Base-by-base conservation (phyloP, 1,140 invertebrate species). In the Polypedilum vanderplanki region DNA sequence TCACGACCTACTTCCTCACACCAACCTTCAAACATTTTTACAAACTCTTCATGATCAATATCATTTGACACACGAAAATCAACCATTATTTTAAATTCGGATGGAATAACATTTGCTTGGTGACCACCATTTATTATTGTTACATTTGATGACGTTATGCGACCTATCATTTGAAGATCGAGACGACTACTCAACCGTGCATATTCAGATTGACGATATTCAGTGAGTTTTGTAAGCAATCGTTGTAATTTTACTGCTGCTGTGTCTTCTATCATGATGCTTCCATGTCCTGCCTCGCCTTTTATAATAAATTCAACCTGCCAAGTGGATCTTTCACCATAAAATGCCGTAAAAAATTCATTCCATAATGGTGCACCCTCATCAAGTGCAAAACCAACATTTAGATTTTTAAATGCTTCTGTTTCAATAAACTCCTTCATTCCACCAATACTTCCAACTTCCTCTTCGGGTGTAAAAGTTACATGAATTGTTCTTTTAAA, bases 81-180 rank as follows among this genome's bases (percentile, higher is more conserved):
- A 81, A 96, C 93, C 15, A 84, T 85, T 1, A 88, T 90, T 0
- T 82, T 84, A 22, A 96, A 81, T 79, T 93, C 88, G 74, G 89
- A 87, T 1, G 95, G 95, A 67, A 97, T 86, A 1, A 97, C 93
- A 82, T 98, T 98, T 10, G 86, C 83, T 81, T 96, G 94, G 1
- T 95, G 87, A 41, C 95, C 95, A 77, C 94, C 94, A 87, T 76
- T 83, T 84, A 95, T 76, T 83, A 89, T 88, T 0, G 92, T 96
- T 74, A 96, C 83, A 85, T 97, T 97, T 0, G 95, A 81, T 7
- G 92, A 90, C 0, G 91, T 93, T 0, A 96, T 91, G 83, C 94
- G 90, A 12, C 93, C 93, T 41, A 93, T 83, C 3, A 83, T 86
- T 75, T 89, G 8, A 89, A 78, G 75, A 87, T 84, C 5, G 87